These are phyloP conservation scores for Ellobius talpinus DNA, from an alignment of 2,113 vertebrate species.

Conservation along the genomic window DNA sequence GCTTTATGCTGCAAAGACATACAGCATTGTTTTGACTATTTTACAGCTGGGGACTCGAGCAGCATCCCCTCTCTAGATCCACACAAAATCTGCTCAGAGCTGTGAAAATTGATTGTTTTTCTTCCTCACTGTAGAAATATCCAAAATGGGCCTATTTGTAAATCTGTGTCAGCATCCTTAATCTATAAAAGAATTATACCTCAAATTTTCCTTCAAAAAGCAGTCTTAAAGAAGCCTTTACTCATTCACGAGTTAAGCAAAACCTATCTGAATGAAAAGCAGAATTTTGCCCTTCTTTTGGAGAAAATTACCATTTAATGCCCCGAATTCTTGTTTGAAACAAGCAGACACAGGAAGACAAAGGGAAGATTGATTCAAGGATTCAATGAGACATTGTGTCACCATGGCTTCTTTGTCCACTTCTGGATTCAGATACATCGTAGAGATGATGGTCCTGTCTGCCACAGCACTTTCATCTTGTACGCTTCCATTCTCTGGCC, in stretches of 20 bases:
- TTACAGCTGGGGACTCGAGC: no score
- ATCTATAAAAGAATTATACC: not conserved
- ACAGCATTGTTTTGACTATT: not conserved
- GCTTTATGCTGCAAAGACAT: fast-evolving
- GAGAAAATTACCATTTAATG: conserved; percentile 47
- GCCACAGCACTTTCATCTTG: not conserved
- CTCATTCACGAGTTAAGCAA: conserved; percentile 46
- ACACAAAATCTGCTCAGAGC: not conserved
- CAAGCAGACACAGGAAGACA: conserved; percentile 12
- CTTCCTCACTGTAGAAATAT: not conserved
- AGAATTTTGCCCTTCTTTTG: conserved; percentile 1
- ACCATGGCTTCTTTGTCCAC: not conserved
- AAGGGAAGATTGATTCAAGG: not conserved
- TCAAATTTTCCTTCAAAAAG: conserved; percentile 25
- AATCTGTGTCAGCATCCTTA: not conserved
- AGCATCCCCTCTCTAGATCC: not conserved
- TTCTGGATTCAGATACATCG: not conserved
- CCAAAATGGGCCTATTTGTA: not conserved
- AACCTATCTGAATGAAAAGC: conserved; percentile 26
- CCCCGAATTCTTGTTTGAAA: conserved; percentile 47
- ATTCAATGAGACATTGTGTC: not conserved
- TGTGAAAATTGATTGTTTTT: not conserved
- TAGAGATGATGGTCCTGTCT: not conserved
- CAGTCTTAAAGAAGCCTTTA: not conserved
- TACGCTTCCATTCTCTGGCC: not conserved